These are phyloP conservation scores for Arctia plantaginis DNA, from an alignment of 2,888 invertebrate species.

Conservation along the genomic window DNA sequence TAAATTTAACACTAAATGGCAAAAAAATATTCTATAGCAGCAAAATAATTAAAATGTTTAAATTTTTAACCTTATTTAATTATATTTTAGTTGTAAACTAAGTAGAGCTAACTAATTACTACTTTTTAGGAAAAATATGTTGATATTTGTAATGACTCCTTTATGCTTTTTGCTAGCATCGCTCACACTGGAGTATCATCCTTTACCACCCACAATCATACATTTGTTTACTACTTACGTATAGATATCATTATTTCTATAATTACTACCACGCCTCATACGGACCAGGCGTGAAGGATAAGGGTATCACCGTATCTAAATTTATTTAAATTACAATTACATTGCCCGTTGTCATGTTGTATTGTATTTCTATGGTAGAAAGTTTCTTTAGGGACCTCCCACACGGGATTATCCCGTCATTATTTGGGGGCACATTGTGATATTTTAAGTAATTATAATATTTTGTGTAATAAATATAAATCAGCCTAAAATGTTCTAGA, in stretches of 20 bases:
- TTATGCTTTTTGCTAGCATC: constrained; percentile 7
- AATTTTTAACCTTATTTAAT: no score
- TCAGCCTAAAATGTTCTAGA: not conserved
- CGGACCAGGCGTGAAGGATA: constrained; percentile 22
- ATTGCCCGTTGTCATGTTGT: constrained; percentile 7
- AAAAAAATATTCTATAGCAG: no score
- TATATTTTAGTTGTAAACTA: no score
- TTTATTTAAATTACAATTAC: constrained; percentile 21
- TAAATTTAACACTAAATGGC: no score
- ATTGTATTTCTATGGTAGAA: not conserved
- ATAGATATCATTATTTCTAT: constrained; percentile 31
- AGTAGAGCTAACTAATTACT: no score
- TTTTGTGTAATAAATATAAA: not conserved
- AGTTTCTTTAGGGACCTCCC: not conserved
- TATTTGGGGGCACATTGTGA: not conserved
- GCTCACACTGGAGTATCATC: not conserved
- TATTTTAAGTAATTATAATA: not conserved
- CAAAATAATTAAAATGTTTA: no score
- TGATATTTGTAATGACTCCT: no score
- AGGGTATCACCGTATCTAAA: constrained; percentile 22
- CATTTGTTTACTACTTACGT: constrained; percentile 30
- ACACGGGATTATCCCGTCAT: constrained; percentile 1
- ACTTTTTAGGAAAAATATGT: no score
- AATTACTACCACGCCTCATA: constrained; percentile 36
- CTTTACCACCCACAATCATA: constrained; percentile 16